Percentiles rank a stretch among this genome's conserved stretches.
These are phyloP conservation scores for Incurvaria masculella DNA, from an alignment of 2,888 invertebrate genomes.

Conservation along the genomic window DNA sequence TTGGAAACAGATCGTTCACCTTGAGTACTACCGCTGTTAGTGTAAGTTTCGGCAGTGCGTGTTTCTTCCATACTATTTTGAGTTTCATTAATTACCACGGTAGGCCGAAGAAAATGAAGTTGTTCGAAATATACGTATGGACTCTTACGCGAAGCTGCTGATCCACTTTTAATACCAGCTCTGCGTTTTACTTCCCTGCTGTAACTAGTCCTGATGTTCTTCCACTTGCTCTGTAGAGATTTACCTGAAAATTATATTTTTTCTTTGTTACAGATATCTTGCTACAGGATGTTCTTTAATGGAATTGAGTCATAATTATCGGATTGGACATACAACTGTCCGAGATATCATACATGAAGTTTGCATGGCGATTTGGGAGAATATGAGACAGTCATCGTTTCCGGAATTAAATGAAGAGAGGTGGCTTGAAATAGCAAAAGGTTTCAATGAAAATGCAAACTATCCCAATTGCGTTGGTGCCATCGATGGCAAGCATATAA, in stretches of 20 bases:
- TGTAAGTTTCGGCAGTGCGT: constrained; percentile 18
- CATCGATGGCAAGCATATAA: constrained; percentile 12
- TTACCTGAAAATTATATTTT: constrained; percentile 21
- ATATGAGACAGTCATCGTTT: constrained; percentile 14
- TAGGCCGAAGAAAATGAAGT: constrained; percentile 21
- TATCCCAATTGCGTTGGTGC: constrained; percentile 15
- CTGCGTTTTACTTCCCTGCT: constrained; percentile 20
- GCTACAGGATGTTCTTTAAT: constrained; percentile 20
- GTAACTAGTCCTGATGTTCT: constrained; percentile 21
- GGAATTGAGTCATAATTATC: constrained; percentile 18
- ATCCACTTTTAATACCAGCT: constrained; percentile 20
- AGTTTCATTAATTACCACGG: constrained; percentile 19
- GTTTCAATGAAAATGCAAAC: constrained; percentile 14
- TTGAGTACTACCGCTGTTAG: constrained; percentile 15
- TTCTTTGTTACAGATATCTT: constrained; percentile 20
- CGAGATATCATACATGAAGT: constrained; percentile 20
- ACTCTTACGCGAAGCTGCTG: constrained; percentile 19
- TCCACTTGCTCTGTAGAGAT: constrained; percentile 21
- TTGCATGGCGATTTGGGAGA: constrained; percentile 19
- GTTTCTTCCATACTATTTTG: constrained; percentile 19
- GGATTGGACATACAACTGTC: constrained; percentile 20
- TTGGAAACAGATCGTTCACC: constrained; percentile 20
- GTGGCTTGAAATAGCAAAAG: constrained; percentile 19
- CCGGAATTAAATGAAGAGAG: constrained; percentile 18
- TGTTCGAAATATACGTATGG: constrained; percentile 20